Base-by-base conservation (phyloP, 2,888 invertebrate genomes). In the Alviniconcha strummeri region DNA sequence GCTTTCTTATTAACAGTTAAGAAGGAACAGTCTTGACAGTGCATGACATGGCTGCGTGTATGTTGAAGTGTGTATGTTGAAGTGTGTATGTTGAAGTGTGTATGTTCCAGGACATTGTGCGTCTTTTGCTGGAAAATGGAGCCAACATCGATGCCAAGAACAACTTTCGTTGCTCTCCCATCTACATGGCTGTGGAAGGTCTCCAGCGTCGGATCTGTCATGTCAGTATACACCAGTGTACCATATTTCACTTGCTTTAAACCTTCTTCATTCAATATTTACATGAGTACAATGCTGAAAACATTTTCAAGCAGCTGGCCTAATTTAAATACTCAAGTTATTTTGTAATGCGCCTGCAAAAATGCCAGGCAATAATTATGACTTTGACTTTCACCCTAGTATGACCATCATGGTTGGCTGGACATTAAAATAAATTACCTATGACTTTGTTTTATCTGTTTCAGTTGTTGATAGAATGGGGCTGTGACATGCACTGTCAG, bases 381-480 rank as follows among this genome's bases (percentile, higher is more conserved):
- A 36, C 36, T 36, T 36, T 36, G 36, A 36, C 36, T 36, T 36
- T 36, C 3, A 36, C 36, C 36, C 36, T 36, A 36, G 36, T 36
- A 36, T 36, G 36, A 36, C 36, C 36, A 36, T 36, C 36, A 36
- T 36, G 36, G 36, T 36, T 36, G 36, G 36, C 36, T 36, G 36
- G 36, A 36, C 36, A 36, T 72, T 72, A 36, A 19, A 72, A 36
- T 15, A 52, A 36, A 72, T 19, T 17, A 72, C 72, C 60, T 3
- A 60, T 60, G 60, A 60, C 13, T 60, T 60, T 60, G 60, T 60
- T 13, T 36, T 15, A 19, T 56, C 8, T 71, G 36, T 75, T 81
- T 57, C 88, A 93, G 93, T 88, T 92, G 81, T 86, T 93, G 69
- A 91, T 93, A 78, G 93, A 93, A 85, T 93, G 93, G 92, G 93